phyloP scores from a whole-genome alignment of 2,113 vertebrate genomes.

The Lycaon pictus region DNA sequence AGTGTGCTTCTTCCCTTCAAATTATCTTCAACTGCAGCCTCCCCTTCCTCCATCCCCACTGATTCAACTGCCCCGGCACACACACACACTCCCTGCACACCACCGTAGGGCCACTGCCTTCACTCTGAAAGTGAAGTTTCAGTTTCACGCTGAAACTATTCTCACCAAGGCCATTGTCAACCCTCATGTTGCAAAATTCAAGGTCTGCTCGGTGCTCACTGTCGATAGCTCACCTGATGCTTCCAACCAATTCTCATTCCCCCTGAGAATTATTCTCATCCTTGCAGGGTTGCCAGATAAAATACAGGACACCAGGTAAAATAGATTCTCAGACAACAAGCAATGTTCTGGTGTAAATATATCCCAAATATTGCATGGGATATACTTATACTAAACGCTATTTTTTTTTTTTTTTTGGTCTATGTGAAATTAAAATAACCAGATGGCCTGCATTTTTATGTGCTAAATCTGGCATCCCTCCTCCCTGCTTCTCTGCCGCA shows the following conservation, averaged over 20 bases:
- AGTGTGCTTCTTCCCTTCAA: background rate
- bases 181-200: background rate
- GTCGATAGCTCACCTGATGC: background rate
- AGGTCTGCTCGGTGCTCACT: background rate
- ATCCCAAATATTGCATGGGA: background rate
- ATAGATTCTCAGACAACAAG: background rate
- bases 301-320: background rate
- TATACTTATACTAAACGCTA: background rate
- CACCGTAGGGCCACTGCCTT: background rate
- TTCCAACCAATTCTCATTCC: background rate
- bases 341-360: background rate
- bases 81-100: background rate
- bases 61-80: background rate
- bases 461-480: background rate
- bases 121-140: too few relatives aligned
- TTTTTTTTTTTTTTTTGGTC: background rate
- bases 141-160: background rate
- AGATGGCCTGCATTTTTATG: background rate
- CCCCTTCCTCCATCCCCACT: background rate
- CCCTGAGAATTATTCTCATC: background rate
- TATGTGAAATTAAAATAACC: background rate
- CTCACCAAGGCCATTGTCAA: background rate
- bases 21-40: background rate
- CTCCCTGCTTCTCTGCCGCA: background rate
- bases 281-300: background rate